Evolutionary conservation across 2,888 invertebrate genomes (phyloP).

Genomic region (Agrotis exclamationis): DNA sequence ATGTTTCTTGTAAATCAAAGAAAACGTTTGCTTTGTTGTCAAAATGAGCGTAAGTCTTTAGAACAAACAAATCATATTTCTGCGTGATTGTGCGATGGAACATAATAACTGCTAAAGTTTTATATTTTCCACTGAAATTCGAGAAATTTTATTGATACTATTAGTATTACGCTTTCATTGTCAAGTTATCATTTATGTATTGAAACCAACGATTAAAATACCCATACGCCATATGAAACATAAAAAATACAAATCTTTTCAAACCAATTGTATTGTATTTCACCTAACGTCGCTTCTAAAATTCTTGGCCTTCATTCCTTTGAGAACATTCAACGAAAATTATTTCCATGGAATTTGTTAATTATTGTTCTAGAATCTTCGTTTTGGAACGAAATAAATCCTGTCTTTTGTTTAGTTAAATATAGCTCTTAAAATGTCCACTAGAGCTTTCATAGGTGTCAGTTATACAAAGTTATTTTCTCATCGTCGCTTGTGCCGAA

Average conservation of each 20-base stretch:
- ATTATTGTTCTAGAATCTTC: conserved; percentile 44
- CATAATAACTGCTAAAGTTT: too few species aligned
- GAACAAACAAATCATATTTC: conserved; percentile 11
- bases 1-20: conserved; percentile 54
- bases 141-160: not conserved
- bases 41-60: conserved; percentile 9
- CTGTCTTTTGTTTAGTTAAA: conserved; percentile 9
- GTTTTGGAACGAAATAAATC: conserved; percentile 1
- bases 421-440: not conserved
- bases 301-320: conserved; percentile 31
- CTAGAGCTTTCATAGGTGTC: conserved; percentile 11
- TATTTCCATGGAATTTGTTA: conserved; percentile 27
- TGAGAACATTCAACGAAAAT: conserved; percentile 17
- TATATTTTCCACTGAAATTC: not conserved
- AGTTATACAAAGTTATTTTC: conserved; percentile 19
- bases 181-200: not conserved
- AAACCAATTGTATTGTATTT: conserved; percentile 16
- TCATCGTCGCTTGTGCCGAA: conserved; percentile 22
- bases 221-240: not conserved
- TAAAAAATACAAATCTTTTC: not conserved
- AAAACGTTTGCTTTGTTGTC: conserved; percentile 40
- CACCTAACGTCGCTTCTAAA: conserved; percentile 28
- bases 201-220: not conserved
- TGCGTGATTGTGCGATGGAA: not conserved
- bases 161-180: not conserved